These are phyloP conservation scores for Loriculus beryllinus DNA, from an alignment of 2,797 vertebrate genomes.

Conservation along the genomic window DNA sequence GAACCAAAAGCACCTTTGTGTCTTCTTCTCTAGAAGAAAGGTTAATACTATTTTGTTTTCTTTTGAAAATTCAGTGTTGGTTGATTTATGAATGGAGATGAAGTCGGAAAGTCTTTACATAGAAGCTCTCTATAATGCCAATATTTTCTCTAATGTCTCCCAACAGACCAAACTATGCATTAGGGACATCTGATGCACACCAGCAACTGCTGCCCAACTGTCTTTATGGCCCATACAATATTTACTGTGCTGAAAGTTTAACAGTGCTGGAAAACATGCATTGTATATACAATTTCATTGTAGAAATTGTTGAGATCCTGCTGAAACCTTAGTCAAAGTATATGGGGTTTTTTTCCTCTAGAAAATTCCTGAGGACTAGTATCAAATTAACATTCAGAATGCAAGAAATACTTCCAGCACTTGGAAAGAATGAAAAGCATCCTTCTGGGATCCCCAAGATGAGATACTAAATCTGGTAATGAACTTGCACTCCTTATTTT, in stretches of 20 bases:
- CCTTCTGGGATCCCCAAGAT: conserved; percentile 2
- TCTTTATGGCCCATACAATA: neutral
- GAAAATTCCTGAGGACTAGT: neutral
- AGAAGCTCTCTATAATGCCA: neutral
- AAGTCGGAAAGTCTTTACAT: neutral
- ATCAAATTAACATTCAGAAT: neutral
- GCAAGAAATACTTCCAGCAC: neutral
- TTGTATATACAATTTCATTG: neutral
- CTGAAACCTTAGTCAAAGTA: neutral
- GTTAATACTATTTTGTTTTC: neutral
- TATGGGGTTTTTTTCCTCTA: neutral
- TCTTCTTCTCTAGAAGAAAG: neutral
- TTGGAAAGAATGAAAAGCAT: neutral
- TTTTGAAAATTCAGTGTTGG: neutral
- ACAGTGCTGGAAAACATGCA: neutral
- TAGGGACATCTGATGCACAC: neutral
- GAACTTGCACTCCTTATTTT: neutral
- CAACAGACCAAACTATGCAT: neutral
- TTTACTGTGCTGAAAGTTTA: conserved; percentile 6
- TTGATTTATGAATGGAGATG: neutral
- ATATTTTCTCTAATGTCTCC: neutral
- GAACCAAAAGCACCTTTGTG: neutral
- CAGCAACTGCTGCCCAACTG: neutral
- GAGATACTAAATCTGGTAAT: neutral
- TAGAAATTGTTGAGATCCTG: neutral